Base-by-base conservation (phyloP, 1,140 invertebrate genomes). In the Limonius californicus region DNA sequence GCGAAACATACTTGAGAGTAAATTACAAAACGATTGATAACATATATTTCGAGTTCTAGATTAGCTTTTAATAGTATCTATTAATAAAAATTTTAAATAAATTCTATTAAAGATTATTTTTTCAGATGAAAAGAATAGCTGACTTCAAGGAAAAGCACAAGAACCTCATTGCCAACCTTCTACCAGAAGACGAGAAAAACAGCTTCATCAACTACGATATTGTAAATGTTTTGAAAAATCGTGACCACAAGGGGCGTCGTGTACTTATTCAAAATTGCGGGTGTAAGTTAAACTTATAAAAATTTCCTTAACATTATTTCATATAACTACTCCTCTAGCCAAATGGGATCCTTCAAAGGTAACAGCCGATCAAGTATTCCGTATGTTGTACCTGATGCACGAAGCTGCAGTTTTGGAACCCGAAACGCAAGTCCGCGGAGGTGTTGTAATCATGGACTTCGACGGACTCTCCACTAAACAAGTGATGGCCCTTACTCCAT, bases 381-480 rank as follows among this genome's bases (percentile, higher is more conserved):
- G 84, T 63, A 73, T 90, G 62, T 85, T 90, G 64, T 90, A 90
- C 70, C 72, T 91, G 63, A 83, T 90, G 30, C 89, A 91, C 67
- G 79, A 86, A 58, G 81, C 83, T 0, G 88, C 89, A 1, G 79
- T 89, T 43, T 64, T 85, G 39, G 89, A 91, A 70, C 84, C 85
- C 1, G 84, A 87, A 73, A 85, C 86, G 2, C 88, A 89, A 75
- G 80, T 88, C 14, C 80, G 80, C 23, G 89, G 89, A 7, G 82
- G 82, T 0, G 84, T 90, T 14, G 88, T 89, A 6, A 79, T 91
- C 42, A 86, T 91, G 83, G 89, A 91, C 73, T 90, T 89, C 70
- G 81, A 89, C 60, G 85, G 85, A 0, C 79, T 91, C 63, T 79
- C 81, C 18, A 86, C 88, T 82, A 83, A 83, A 72, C 89, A 91